These are phyloP conservation scores for Melangyna quadrimaculata DNA, from an alignment of 2,888 invertebrate species.

Conservation along the genomic window DNA sequence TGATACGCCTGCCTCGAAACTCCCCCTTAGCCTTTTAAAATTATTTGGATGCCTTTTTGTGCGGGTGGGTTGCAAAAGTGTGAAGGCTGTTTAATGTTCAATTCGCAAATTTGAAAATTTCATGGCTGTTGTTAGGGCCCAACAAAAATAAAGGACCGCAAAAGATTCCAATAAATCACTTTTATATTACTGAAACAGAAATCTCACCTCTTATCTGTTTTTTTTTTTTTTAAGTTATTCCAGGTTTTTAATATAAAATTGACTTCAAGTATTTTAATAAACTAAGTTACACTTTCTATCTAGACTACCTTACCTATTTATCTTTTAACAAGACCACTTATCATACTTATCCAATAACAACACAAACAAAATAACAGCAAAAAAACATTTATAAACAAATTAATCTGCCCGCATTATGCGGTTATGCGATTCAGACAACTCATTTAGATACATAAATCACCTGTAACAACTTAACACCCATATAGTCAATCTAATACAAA, in stretches of 20 bases:
- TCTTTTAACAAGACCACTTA: neutral
- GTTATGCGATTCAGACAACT: neutral
- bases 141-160: too few relatives aligned
- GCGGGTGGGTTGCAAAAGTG: too few relatives aligned
- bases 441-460: slow-evolving; percentile 25
- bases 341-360: neutral
- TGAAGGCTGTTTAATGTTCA: too few relatives aligned
- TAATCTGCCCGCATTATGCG: slow-evolving; percentile 1
- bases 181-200: too few relatives aligned
- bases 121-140: too few relatives aligned
- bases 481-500: neutral
- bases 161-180: too few relatives aligned
- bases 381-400: neutral
- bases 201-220: too few relatives aligned
- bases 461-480: neutral
- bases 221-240: neutral
- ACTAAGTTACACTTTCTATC: neutral
- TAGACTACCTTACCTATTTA: neutral
- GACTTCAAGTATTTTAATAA: neutral
- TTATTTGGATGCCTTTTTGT: too few relatives aligned
- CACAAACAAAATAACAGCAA: neutral
- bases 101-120: too few relatives aligned
- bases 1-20: too few relatives aligned
- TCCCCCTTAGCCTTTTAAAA: too few relatives aligned
- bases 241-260: neutral